phyloP scores from a whole-genome alignment of 2,888 invertebrate genomes.

The Diachrysia chrysitis region DNA sequence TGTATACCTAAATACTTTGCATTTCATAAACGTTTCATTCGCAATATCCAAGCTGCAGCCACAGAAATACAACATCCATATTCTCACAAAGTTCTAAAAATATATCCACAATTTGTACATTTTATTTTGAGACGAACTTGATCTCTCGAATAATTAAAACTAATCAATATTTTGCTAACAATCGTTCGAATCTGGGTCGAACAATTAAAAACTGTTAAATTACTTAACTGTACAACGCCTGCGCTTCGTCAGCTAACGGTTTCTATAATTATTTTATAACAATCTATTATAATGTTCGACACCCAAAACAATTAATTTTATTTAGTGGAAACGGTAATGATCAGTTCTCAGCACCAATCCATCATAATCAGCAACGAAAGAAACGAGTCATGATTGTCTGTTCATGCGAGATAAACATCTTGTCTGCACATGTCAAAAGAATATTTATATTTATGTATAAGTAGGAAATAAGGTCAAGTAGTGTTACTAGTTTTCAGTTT shows the following conservation, averaged over 20 bases:
- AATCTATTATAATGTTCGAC: conserved; percentile 15
- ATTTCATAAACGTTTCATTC: no score
- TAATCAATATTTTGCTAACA: conserved; percentile 45
- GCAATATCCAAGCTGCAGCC: no score
- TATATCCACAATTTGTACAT: background rate
- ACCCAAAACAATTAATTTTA: conserved; percentile 22
- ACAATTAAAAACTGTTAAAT: conserved; percentile 52
- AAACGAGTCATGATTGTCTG: background rate
- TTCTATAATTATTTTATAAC: conserved; percentile 41
- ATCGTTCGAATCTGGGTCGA: conserved; percentile 48
- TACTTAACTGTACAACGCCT: conserved; percentile 49
- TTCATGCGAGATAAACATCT: background rate
- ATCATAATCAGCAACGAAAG: background rate
- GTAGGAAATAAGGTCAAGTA: background rate
- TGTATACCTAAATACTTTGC: no score
- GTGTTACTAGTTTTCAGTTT: no score
- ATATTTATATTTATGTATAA: background rate
- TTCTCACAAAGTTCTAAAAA: no score
- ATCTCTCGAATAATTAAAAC: conserved; percentile 36
- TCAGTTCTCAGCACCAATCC: background rate
- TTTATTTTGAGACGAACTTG: conserved; percentile 23
- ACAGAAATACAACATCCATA: no score
- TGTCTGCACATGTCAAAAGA: background rate
- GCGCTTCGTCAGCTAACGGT: conserved; percentile 38
- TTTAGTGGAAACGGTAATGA: conserved; percentile 9